Base-by-base conservation (phyloP, 2,888 invertebrate genomes). In the Tachina fera region DNA sequence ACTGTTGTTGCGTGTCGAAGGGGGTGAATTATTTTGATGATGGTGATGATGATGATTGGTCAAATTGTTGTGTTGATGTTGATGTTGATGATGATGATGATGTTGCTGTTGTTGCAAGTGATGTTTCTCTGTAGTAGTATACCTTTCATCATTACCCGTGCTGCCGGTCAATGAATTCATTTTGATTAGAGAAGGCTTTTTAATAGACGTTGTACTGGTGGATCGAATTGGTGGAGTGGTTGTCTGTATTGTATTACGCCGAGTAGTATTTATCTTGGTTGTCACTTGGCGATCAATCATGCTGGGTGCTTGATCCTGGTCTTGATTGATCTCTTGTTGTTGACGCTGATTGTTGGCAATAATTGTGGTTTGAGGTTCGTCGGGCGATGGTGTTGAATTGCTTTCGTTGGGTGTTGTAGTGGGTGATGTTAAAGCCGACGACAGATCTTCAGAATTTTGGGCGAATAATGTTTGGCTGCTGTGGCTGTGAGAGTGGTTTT, bases 231-330 rank as follows among this genome's bases (percentile, higher is more conserved):
- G 60, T 13, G 49, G 83, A 11, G 88, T 80, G 2, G 91, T 88
- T 39, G 90, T 87, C 84, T 91, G 89, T 86, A 91, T 90, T 39
- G 91, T 90, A 76, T 91, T 91, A 61, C 91, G 89, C 13, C 91
- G 89, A 88, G 89, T 31, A 78, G 80, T 86, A 87, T 91, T 91
- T 65, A 90, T 90, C 83, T 91, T 90, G 65, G 89, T 88, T 63
- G 89, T 89, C 14, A 91, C 87, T 85, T 89, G 91, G 39, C 90
- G 91, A 89, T 91, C 91, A 47, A 91, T 91, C 91, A 91, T 91
- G 85, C 89, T 91, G 88, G 88, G 88, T 16, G 70, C 41, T 53
- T 53, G 82, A 19, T 87, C 72, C 74, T 88, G 87, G 31, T 83
- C 51, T 51, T 80, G 75, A 56, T 45, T 56, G 5, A 14, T 22